These are phyloP conservation scores for Hyposmocoma kahamanoa DNA, from an alignment of 1,140 invertebrate species.

Conservation along the genomic window DNA sequence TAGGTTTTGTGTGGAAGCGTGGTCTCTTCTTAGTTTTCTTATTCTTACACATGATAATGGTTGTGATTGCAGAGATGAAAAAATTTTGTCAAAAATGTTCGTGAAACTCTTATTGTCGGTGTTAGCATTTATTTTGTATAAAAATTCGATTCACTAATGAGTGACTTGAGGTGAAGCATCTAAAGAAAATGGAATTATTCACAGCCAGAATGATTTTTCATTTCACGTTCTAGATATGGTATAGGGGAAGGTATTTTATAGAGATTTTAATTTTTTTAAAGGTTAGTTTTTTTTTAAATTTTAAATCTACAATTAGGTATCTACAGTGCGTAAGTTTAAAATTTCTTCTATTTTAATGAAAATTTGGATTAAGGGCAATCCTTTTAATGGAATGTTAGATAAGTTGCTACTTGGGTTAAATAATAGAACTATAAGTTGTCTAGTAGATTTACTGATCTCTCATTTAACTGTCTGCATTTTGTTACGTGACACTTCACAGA, in stretches of 20 bases:
- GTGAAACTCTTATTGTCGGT: constrained; percentile 59
- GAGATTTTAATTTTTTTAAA: constrained; percentile 37
- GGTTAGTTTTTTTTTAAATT: constrained; percentile 54
- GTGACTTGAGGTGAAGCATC: constrained; percentile 28
- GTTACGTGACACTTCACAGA: no score
- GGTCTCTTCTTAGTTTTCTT: no score
- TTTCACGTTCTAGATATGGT: constrained; percentile 65
- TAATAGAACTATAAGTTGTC: neutral
- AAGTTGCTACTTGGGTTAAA: neutral
- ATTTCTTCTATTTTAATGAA: constrained; percentile 59
- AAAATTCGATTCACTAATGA: constrained; percentile 18
- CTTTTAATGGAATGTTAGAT: constrained; percentile 35
- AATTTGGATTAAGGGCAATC: constrained; percentile 56
- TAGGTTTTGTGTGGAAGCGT: no score
- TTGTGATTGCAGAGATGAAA: no score
- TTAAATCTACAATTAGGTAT: constrained; percentile 55
- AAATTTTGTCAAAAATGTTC: no score
- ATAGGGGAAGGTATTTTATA: constrained; percentile 45
- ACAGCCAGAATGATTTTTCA: constrained; percentile 71
- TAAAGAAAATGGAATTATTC: constrained; percentile 60
- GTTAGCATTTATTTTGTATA: constrained; percentile 24
- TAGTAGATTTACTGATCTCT: no score
- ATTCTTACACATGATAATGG: no score
- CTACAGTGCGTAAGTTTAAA: constrained; percentile 69
- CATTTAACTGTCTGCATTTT: no score